Base-by-base conservation (phyloP, 1,140 invertebrate genomes). In the Megathymus violae region DNA sequence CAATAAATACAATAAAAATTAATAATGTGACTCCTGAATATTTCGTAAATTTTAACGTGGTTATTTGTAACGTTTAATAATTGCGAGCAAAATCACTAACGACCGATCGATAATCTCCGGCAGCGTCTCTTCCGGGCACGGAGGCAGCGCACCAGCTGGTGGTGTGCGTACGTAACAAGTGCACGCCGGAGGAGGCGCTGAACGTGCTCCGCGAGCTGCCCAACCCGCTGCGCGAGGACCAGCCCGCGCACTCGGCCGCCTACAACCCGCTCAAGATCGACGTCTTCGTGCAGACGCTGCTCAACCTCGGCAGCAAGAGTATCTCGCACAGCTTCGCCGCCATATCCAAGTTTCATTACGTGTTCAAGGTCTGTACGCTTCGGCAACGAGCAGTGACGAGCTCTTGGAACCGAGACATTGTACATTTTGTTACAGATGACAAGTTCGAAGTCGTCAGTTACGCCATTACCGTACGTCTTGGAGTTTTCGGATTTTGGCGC, bases 321-420 rank as follows among this genome's bases (percentile, higher is more conserved):
- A 98, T 99, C 79, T 99, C 98, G 68, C 99, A 99, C 83, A 97
- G 97, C 72, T 99, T 99, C 91, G 97, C 98, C 10, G 98, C 98
- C 31, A 97, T 99, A 74, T 97, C 97, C 13, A 99, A 99, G 93
- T 99, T 98, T 83, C 97, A 98, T 89, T 95, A 96, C 78, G 96
- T 99, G 0, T 97, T 99, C 73, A 98, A 98, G 91, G 95, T 96
- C 5, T 67, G 72, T 65, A 46, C 97, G 96, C 80, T 96, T 95
- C n/a, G n/a, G n/a, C n/a, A n/a, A n/a, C n/a, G n/a, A n/a, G n/a
- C n/a, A n/a, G n/a, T n/a, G n/a, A n/a, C n/a, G n/a, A n/a, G n/a
- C n/a, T n/a, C n/a, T n/a, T n/a, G n/a, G n/a, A n/a, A n/a, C n/a
- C n/a, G n/a, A n/a, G n/a, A n/a, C n/a, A n/a, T n/a, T n/a, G n/a